These are phyloP conservation scores for Panagrolaimus sp. DNA, from an alignment of 1,140 invertebrate genomes.

Conservation along the genomic window DNA sequence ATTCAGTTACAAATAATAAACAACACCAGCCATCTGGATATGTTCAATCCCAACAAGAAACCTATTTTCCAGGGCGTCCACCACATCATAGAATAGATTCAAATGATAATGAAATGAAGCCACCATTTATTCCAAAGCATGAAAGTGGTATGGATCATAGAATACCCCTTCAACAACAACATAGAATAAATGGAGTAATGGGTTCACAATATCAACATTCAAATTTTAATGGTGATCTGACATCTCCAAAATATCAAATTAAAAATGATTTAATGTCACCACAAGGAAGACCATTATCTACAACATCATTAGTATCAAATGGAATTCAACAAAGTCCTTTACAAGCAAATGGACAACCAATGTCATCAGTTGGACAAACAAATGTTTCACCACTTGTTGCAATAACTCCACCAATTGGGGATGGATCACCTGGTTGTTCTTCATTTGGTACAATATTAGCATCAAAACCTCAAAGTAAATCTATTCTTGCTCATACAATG, in stretches of 20 bases:
- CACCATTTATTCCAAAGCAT: too few relatives aligned
- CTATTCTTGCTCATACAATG: neutral
- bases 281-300: neutral
- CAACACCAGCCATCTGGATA: too few relatives aligned
- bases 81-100: too few relatives aligned
- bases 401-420: neutral
- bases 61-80: too few relatives aligned
- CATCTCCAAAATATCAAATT: neutral
- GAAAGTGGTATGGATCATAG: too few relatives aligned
- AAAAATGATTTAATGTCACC: conserved; percentile 9
- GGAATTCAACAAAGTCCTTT: neutral
- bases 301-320: neutral
- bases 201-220: too few relatives aligned
- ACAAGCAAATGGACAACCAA: conserved; percentile 5
- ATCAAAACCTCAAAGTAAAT: neutral
- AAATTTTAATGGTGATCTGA: neutral
- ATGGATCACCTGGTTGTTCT: conserved; percentile 5
- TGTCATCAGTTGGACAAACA: neutral
- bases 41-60: too few relatives aligned
- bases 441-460: neutral
- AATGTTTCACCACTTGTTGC: conserved; percentile 7
- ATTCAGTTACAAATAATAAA: too few relatives aligned
- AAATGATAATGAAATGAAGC: too few relatives aligned
- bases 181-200: too few relatives aligned
- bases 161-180: too few relatives aligned